These are phyloP conservation scores for Melospiza georgiana DNA, from an alignment of 2,113 vertebrate species.

Conservation along the genomic window DNA sequence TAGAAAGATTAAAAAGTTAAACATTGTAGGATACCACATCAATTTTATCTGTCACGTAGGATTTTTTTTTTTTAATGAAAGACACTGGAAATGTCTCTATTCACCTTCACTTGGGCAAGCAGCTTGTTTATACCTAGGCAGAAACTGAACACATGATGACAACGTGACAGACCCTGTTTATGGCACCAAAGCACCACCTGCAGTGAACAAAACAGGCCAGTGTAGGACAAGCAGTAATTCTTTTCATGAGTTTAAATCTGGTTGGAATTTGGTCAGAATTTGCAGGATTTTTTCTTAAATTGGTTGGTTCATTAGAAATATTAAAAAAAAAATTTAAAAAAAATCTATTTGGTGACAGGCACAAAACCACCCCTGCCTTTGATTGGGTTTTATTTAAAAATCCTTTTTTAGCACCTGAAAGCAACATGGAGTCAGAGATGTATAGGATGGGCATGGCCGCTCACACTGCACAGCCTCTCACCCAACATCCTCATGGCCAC, in stretches of 20 bases:
- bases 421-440: background rate
- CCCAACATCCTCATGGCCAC: background rate
- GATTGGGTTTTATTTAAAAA: background rate
- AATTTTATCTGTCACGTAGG: background rate
- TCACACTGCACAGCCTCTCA: background rate
- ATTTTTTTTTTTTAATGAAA: background rate
- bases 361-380: background rate
- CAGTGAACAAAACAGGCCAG: conserved; percentile 9
- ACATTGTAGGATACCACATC: background rate
- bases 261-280: conserved; percentile 2
- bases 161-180: conserved; percentile 14
- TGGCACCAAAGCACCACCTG: background rate
- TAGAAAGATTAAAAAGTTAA: background rate
- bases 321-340: background rate
- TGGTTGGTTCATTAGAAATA: background rate
- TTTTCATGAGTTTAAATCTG: conserved; percentile 39
- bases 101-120: background rate
- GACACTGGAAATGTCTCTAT: background rate
- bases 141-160: background rate
- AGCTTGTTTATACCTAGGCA: background rate
- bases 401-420: background rate
- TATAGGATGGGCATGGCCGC: background rate
- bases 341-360: background rate
- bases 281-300: conserved; percentile 29
- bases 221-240: conserved; percentile 10